These are phyloP conservation scores for Thermophis baileyi DNA, from an alignment of 2,113 vertebrate species.

Conservation along the genomic window DNA sequence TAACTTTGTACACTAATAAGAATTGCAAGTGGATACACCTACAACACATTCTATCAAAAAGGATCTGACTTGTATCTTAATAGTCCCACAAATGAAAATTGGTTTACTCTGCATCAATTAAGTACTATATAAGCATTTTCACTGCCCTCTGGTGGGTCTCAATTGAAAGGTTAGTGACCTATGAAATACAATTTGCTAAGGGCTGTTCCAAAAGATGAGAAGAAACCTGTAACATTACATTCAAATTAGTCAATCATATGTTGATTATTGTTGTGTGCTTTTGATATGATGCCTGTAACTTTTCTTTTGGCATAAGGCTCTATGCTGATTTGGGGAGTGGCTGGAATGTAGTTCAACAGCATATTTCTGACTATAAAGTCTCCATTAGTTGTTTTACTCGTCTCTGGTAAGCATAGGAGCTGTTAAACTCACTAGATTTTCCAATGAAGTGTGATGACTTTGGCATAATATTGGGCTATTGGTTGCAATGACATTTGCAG, in stretches of 20 bases:
- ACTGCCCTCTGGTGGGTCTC: background rate
- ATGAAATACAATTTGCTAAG: background rate
- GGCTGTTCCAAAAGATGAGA: background rate
- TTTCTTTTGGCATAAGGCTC: background rate
- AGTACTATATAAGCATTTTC: background rate
- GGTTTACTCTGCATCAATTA: background rate
- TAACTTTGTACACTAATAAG: background rate
- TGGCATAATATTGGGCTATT: background rate
- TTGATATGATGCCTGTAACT: background rate
- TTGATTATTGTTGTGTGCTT: background rate
- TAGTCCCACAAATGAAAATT: background rate
- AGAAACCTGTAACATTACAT: background rate
- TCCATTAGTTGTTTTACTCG: background rate
- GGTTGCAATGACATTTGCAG: background rate
- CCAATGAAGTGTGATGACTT: background rate
- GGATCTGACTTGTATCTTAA: background rate
- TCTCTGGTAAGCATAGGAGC: background rate
- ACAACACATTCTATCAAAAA: background rate
- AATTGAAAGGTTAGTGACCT: background rate
- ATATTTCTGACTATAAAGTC: background rate
- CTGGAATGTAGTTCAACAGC: constrained; percentile 20
- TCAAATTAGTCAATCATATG: background rate
- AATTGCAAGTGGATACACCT: background rate
- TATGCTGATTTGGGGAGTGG: background rate
- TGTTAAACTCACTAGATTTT: background rate